Evolutionary conservation across 2,113 vertebrate genomes (phyloP).

Genomic region (Montifringilla adamsi): DNA sequence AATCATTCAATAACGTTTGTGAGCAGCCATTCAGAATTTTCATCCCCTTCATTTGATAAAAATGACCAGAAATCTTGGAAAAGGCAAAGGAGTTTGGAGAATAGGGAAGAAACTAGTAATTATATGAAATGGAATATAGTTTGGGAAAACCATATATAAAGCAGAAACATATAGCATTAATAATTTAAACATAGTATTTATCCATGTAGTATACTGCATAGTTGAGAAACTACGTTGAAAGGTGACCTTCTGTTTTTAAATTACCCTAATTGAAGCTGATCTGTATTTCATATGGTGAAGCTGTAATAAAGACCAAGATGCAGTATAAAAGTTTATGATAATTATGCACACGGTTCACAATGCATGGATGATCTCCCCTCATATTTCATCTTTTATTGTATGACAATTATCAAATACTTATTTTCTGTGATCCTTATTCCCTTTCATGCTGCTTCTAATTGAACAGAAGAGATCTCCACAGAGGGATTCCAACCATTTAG

Average conservation of each 20-base stretch:
- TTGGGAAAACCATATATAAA: background rate
- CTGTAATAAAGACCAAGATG: conserved; percentile 18
- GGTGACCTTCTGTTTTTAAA: background rate
- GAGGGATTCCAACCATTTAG: background rate
- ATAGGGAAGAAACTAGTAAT: background rate
- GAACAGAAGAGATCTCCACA: background rate
- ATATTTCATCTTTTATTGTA: conserved; percentile 32
- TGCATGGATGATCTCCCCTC: background rate
- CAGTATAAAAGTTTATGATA: conserved; percentile 43
- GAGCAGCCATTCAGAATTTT: background rate
- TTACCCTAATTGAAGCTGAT: background rate
- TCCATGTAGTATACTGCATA: background rate
- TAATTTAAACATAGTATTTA: background rate
- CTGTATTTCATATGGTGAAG: background rate
- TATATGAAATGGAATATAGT: background rate
- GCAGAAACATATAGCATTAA: background rate
- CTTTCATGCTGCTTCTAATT: background rate
- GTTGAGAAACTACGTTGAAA: background rate
- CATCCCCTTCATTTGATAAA: background rate
- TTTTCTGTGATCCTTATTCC: conserved; percentile 4
- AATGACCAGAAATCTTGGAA: background rate
- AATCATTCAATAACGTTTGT: background rate
- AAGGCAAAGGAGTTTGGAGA: background rate
- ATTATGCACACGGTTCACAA: conserved; percentile 22
- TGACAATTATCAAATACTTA: background rate